phyloP scores from a whole-genome alignment of 2,888 invertebrate genomes.

The Ennomos fuscantarius region DNA sequence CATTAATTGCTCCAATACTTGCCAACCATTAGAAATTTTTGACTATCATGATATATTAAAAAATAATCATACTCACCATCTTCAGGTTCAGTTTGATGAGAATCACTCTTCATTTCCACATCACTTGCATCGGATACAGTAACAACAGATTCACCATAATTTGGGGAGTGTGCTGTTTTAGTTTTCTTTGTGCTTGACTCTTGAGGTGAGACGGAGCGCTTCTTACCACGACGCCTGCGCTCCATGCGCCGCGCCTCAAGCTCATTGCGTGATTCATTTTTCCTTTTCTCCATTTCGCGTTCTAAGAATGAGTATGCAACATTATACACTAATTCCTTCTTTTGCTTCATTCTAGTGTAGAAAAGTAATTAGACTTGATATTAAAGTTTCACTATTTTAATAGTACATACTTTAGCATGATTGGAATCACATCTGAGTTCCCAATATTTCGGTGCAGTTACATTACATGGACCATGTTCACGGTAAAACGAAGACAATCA shows the following conservation, averaged over 20 bases:
- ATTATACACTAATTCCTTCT: too few species aligned
- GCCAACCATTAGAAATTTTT: too few species aligned
- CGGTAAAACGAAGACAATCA: too few species aligned
- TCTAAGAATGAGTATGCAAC: constrained; percentile 67
- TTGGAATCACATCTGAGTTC: too few species aligned
- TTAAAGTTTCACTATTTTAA: too few species aligned
- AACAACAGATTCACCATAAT: constrained; percentile 74
- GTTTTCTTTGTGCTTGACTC: constrained; percentile 67
- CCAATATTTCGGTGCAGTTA: too few species aligned
- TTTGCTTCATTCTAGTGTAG: too few species aligned
- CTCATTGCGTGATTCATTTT: constrained; percentile 90
- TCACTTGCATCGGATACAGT: constrained; percentile 81
- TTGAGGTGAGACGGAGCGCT: constrained; percentile 68
- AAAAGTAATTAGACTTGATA: too few species aligned
- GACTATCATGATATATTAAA: too few species aligned
- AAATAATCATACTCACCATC: constrained; percentile 57
- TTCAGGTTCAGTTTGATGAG: constrained; percentile 72
- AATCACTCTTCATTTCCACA: constrained; percentile 77
- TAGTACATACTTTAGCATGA: too few species aligned
- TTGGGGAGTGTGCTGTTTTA: constrained; percentile 67
- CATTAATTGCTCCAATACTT: too few species aligned
- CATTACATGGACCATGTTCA: too few species aligned
- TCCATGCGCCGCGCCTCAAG: constrained; percentile 89
- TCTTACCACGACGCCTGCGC: constrained; percentile 80
- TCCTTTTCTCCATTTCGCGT: constrained; percentile 91